These are phyloP conservation scores for Sebastes minor DNA, from an alignment of 2,797 vertebrate species.

Conservation along the genomic window DNA sequence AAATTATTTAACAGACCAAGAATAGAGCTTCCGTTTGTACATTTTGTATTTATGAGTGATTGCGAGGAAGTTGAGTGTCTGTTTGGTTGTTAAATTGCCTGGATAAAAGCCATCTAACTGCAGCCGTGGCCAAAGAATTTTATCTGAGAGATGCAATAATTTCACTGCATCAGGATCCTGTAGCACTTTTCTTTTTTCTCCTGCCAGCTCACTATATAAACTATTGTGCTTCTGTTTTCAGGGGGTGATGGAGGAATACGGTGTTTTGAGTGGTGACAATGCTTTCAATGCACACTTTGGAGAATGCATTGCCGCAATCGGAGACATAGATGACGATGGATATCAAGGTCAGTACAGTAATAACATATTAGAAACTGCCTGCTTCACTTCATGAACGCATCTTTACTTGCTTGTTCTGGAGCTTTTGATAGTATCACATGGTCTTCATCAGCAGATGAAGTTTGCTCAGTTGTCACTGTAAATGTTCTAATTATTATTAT, in stretches of 20 bases:
- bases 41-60: constrained; percentile 24
- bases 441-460: neutral
- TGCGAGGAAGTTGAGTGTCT: constrained; percentile 5
- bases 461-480: neutral
- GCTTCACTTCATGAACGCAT: neutral
- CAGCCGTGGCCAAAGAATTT: constrained; percentile 6
- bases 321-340: constrained; percentile 95
- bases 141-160: constrained; percentile 12
- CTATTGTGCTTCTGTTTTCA: constrained; percentile 73
- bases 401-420: neutral
- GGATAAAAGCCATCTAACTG: constrained; percentile 12
- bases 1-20: constrained; percentile 11
- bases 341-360: constrained; percentile 87
- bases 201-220: constrained; percentile 1
- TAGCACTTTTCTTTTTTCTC: neutral
- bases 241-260: constrained; percentile 92
- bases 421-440: neutral
- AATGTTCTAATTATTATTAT: neutral
- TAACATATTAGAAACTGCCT: neutral
- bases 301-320: constrained; percentile 90
- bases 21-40: constrained; percentile 29
- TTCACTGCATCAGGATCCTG: neutral
- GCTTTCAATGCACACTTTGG: constrained; percentile 96
- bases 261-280: constrained; percentile 83
- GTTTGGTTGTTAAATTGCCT: constrained; percentile 17